Evolutionary conservation across 2,113 vertebrate species (phyloP).

Genomic region (Lanius collurio): DNA sequence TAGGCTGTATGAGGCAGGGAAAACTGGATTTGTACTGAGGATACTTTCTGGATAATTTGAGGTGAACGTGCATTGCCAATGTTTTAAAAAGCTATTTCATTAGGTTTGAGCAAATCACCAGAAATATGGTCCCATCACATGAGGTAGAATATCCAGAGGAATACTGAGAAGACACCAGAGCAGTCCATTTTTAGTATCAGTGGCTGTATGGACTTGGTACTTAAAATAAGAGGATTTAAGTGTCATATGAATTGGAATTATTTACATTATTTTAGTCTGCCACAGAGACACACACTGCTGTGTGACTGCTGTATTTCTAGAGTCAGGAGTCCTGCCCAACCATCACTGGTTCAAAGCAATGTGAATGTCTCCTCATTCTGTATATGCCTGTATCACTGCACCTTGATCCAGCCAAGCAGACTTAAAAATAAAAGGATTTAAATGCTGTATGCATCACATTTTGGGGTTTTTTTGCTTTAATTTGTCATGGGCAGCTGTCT

Average conservation of each 20-base stretch:
- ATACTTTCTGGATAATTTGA: background rate
- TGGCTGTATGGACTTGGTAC: background rate
- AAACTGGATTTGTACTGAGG: background rate
- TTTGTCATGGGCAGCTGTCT: background rate
- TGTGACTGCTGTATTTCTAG: background rate
- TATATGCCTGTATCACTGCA: background rate
- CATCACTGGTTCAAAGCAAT: background rate
- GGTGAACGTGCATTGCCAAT: background rate
- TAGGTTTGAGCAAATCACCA: background rate
- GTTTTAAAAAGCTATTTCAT: background rate
- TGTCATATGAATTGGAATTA: background rate
- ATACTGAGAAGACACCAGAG: background rate
- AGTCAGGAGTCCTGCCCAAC: background rate
- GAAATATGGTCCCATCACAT: background rate
- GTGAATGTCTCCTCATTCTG: background rate
- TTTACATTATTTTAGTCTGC: background rate
- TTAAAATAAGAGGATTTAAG: background rate
- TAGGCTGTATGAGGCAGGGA: background rate
- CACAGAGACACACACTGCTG: too few species aligned
- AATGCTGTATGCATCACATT: background rate
- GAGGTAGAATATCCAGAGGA: background rate
- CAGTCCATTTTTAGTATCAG: background rate
- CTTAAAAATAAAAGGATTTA: background rate
- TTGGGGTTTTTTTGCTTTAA: background rate
- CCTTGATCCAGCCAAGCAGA: background rate